These are phyloP conservation scores for Pedionomus torquatus DNA, from an alignment of 2,113 vertebrate species.

Conservation along the genomic window DNA sequence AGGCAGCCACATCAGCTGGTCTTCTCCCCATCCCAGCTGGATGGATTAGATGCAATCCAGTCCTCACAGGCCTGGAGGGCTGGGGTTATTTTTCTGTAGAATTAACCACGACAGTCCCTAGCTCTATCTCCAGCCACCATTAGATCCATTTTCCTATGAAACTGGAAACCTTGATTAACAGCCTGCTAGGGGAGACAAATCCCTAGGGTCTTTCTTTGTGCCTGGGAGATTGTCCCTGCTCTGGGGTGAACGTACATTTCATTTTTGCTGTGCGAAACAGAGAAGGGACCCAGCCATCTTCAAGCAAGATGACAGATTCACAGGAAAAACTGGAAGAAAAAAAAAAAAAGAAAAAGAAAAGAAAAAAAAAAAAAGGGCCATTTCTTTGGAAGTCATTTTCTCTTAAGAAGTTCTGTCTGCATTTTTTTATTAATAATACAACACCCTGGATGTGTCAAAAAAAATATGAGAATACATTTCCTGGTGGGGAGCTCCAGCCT, in stretches of 20 bases:
- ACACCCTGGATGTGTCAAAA: conserved; percentile 67
- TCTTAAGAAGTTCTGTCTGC: conserved; percentile 49
- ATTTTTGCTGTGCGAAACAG: neutral
- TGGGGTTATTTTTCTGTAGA: neutral
- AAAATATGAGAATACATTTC: conserved; percentile 44
- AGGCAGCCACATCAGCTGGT: neutral
- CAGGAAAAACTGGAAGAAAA: neutral
- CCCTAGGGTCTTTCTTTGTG: neutral
- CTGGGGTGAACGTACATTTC: neutral
- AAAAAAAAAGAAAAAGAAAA: neutral
- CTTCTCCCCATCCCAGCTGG: neutral
- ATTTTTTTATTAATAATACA: conserved; percentile 66
- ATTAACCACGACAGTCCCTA: neutral
- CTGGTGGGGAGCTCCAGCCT: conserved; percentile 47
- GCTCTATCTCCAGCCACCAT: neutral
- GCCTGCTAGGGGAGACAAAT: neutral
- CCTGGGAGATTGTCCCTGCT: neutral
- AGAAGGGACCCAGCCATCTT: neutral
- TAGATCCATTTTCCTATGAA: neutral
- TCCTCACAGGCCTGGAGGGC: neutral
- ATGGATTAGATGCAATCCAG: neutral
- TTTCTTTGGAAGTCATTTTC: conserved; percentile 34
- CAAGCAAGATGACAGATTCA: conserved; percentile 4
- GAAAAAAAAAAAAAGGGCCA: neutral
- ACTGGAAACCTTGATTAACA: conserved; percentile 12